Conservation (phyloP, 2,113 vertebrate genomes). For the Puffinus mauretanicus region DNA sequence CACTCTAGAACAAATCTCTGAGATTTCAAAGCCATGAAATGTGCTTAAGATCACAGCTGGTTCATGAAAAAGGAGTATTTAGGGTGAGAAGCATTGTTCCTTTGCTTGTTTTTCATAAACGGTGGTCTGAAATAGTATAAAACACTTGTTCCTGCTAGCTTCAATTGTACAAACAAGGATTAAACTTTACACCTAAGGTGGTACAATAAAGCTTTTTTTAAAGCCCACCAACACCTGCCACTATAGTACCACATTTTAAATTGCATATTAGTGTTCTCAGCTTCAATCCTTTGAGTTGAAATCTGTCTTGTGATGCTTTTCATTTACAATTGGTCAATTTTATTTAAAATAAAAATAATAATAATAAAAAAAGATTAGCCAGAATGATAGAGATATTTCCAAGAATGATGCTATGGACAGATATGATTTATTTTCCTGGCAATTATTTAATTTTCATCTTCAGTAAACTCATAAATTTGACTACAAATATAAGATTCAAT, state of each 20-base stretch:
- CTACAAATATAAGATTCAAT: background rate
- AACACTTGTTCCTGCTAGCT: background rate
- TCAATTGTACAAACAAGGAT: background rate
- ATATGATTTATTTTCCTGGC: background rate
- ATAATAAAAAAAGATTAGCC: background rate
- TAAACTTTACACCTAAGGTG: background rate
- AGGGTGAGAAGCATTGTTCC: background rate
- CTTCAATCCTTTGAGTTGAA: background rate
- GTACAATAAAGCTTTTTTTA: background rate
- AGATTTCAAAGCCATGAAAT: background rate
- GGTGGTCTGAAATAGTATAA: background rate
- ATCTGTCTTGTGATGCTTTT: background rate
- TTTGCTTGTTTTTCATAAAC: background rate
- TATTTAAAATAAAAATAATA: background rate
- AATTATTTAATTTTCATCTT: background rate
- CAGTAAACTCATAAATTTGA: background rate
- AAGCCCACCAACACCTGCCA: background rate
- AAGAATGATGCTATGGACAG: background rate
- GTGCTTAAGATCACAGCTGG: background rate
- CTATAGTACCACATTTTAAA: background rate
- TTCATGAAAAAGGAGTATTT: background rate
- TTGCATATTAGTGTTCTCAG: background rate
- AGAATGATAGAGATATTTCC: background rate
- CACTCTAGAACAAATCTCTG: background rate
- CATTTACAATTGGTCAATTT: background rate